These are phyloP conservation scores for Dinoponera quadriceps DNA, from an alignment of 1,140 invertebrate genomes.

Conservation along the genomic window DNA sequence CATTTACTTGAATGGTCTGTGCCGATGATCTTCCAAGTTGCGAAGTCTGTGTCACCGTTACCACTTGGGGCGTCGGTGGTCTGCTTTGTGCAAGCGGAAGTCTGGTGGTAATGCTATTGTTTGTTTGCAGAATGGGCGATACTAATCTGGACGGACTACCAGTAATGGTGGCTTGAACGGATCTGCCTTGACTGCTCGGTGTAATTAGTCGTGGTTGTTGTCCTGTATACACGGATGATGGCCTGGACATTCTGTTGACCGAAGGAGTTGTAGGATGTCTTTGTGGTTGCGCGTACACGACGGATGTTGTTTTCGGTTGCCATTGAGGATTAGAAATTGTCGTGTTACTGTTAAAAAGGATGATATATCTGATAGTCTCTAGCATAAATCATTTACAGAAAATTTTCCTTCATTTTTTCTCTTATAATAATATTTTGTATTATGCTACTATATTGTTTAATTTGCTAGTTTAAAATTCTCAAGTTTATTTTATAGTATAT, in stretches of 20 bases:
- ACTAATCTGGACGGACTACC: slow-evolving; percentile 81
- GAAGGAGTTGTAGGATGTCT: slow-evolving; percentile 80
- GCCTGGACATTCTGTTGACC: slow-evolving; percentile 79
- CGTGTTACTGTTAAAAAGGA: slow-evolving; percentile 73
- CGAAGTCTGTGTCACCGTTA: slow-evolving; percentile 73
- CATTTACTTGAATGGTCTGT: slow-evolving; percentile 81
- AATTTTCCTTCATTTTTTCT: slow-evolving; percentile 5
- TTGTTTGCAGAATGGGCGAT: slow-evolving; percentile 81
- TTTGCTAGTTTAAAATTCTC: neutral
- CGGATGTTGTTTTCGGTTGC: slow-evolving; percentile 81
- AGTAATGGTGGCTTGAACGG: slow-evolving; percentile 82
- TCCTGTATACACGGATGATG: slow-evolving; percentile 74
- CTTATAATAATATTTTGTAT: neutral
- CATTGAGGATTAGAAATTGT: slow-evolving; percentile 80
- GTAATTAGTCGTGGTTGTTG: slow-evolving; percentile 78
- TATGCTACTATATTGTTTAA: neutral
- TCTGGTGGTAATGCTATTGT: slow-evolving; percentile 78
- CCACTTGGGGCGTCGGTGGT: slow-evolving; percentile 75
- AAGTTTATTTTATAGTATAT: neutral
- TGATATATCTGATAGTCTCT: neutral
- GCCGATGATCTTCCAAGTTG: slow-evolving; percentile 77
- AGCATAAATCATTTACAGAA: neutral
- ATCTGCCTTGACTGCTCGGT: slow-evolving; percentile 73
- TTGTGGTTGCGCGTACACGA: slow-evolving; percentile 81
- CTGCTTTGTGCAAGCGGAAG: slow-evolving; percentile 78